Evolutionary conservation across 1,140 invertebrate genomes (phyloP).

Genomic region (Latrodectus geometricus): DNA sequence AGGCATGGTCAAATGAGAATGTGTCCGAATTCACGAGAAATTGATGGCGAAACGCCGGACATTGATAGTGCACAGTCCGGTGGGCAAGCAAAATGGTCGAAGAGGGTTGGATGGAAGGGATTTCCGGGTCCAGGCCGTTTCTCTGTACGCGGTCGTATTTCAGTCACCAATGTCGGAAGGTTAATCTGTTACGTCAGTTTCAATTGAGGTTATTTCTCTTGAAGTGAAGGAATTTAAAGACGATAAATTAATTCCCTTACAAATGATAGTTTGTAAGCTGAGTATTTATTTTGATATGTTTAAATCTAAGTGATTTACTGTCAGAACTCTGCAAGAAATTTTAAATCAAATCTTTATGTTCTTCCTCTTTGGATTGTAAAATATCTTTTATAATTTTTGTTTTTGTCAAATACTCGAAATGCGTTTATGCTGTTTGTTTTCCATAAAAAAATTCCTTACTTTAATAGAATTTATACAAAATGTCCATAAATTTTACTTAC

Average conservation of each 20-base stretch:
- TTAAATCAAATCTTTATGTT: no score
- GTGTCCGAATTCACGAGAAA: conserved; percentile 39
- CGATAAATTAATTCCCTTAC: neutral
- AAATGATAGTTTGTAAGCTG: no score
- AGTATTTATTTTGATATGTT: no score
- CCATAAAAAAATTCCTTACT: no score
- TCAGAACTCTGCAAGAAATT: no score
- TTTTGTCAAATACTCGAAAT: no score
- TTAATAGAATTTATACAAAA: no score
- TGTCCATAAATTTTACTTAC: no score
- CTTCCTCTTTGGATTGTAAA: no score
- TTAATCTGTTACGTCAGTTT: neutral
- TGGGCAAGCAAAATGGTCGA: neutral
- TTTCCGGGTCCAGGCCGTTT: neutral
- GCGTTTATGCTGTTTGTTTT: no score
- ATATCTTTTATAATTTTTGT: no score
- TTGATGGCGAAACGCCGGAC: conserved; percentile 48
- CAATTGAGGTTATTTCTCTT: neutral
- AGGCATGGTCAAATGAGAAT: conserved; percentile 35
- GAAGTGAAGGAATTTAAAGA: neutral
- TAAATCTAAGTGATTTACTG: no score
- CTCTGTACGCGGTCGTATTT: neutral
- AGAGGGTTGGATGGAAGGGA: neutral
- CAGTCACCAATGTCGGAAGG: neutral
- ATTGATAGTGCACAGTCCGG: conserved; percentile 47